phyloP scores from a whole-genome alignment of 2,797 vertebrate species.

The Bufotes viridis region DNA sequence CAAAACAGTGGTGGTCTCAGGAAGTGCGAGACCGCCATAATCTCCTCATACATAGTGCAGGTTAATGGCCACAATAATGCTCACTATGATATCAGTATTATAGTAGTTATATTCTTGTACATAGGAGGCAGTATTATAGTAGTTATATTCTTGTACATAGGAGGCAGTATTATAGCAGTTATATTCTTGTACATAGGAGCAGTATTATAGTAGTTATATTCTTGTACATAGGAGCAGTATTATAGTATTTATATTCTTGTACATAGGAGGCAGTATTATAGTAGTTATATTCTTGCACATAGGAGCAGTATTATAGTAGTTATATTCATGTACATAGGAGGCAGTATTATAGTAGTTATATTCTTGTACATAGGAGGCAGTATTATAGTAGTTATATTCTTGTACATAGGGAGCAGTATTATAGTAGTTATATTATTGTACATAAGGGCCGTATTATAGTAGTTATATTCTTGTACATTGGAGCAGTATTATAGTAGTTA shows the following conservation, averaged over 20 bases:
- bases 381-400: constrained; percentile 7
- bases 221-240: constrained; percentile 1
- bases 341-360: constrained; percentile 13
- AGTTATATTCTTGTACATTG: constrained; percentile 4
- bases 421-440: constrained; percentile 9
- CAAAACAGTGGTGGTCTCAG: too few relatives aligned
- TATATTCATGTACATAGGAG: not conserved
- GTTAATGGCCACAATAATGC: not conserved
- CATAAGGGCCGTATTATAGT: not conserved
- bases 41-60: not conserved
- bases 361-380: not conserved
- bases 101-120: not conserved
- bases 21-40: not conserved
- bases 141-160: not conserved
- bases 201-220: constrained; percentile 10
- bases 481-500: constrained; percentile 5
- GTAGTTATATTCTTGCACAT: constrained; percentile 2
- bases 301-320: constrained; percentile 11
- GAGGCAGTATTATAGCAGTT: constrained; percentile 5
- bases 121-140: not conserved
- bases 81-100: not conserved
- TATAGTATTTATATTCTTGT: constrained; percentile 4
- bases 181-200: constrained; percentile 7
- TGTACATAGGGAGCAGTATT: not conserved
- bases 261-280: not conserved